Evolutionary conservation across 2,888 invertebrate genomes (phyloP).

Genomic region (Pyralis farinalis): DNA sequence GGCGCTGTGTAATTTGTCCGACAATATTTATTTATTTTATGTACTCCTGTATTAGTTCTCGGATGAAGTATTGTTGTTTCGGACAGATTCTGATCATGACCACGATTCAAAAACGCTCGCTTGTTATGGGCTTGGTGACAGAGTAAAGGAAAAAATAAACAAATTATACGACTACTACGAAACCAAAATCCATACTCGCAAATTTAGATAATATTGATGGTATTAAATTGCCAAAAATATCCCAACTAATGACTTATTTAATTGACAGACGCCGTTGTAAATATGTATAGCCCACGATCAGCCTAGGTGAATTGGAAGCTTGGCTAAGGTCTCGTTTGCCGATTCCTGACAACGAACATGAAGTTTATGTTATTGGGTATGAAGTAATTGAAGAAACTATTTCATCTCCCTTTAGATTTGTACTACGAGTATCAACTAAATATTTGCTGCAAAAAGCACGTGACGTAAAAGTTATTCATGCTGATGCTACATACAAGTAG

Average conservation of each 20-base stretch:
- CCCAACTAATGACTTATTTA: slow-evolving; percentile 18
- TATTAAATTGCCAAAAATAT: slow-evolving; percentile 12
- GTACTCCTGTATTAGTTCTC: slow-evolving; percentile 13
- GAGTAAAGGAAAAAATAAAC: slow-evolving; percentile 15
- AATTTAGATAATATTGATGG: slow-evolving; percentile 14
- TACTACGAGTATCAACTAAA: too few species aligned
- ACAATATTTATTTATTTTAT: too few species aligned
- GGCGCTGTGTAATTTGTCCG: too few species aligned
- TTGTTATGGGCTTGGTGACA: slow-evolving; percentile 15
- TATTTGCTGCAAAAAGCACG: too few species aligned
- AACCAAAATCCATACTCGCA: slow-evolving; percentile 17
- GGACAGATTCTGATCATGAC: slow-evolving; percentile 20
- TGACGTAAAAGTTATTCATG: too few species aligned
- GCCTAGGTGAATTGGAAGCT: slow-evolving; percentile 20
- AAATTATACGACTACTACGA: slow-evolving; percentile 16
- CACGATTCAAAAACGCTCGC: slow-evolving; percentile 14
- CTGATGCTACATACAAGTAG: slow-evolving; percentile 23
- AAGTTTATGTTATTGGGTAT: too few species aligned
- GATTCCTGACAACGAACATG: too few species aligned
- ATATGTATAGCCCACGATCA: slow-evolving; percentile 18
- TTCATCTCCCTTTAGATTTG: too few species aligned
- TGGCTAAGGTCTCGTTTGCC: too few species aligned
- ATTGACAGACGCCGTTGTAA: slow-evolving; percentile 19
- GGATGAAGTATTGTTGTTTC: slow-evolving; percentile 17
- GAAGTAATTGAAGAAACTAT: too few species aligned